Evolutionary conservation across 2,113 vertebrate genomes (phyloP), one percentile per base, ranked within the genome.

Genomic region (Calcarius ornatus): DNA sequence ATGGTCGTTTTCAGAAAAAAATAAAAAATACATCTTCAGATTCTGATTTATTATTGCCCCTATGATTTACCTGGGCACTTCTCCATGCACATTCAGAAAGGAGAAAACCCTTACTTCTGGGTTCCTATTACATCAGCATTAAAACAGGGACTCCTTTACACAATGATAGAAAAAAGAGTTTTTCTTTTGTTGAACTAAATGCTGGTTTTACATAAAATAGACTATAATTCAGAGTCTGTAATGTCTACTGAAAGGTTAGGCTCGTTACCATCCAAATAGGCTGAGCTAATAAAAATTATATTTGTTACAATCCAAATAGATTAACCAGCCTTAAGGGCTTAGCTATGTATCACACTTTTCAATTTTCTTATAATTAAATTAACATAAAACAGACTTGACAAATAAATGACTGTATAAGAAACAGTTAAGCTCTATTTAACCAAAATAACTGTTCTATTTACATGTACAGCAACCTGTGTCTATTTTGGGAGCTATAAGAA

Each of bases 291-390:
- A 98, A 98, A 98, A 98, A 98, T 97, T 98, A 98, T 98, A 98
- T 98, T 98, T 97, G 97, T 98, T 98, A 98, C 97, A 98, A 98
- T 98, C 97, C 97, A 98, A 98, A 98, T 98, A 98, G 98, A 98
- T 98, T 98, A 98, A 97, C 96, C 33, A 43, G 97, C 98, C 97
- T 98, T 98, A 98, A 98, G 97, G 98, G 98, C 97, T 98, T 97
- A 98, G 96, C 97, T 97, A 95, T 97, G 97, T 98, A 97, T 97
- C 97, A 97, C 96, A 98, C 91, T 97, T 98, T 96, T 97, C 97
- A 98, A 97, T 98, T 97, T 98, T 97, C 97, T 97, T 98, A 97
- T 98, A 98, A 98, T 98, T 98, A 98, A 98, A 98, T 98, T 98
- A 97, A 97, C 97, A 97, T 98, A 97, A 98, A 98, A 88, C 91